These are phyloP conservation scores for Metopia argyrocephala DNA, from an alignment of 2,888 invertebrate species.

Conservation along the genomic window DNA sequence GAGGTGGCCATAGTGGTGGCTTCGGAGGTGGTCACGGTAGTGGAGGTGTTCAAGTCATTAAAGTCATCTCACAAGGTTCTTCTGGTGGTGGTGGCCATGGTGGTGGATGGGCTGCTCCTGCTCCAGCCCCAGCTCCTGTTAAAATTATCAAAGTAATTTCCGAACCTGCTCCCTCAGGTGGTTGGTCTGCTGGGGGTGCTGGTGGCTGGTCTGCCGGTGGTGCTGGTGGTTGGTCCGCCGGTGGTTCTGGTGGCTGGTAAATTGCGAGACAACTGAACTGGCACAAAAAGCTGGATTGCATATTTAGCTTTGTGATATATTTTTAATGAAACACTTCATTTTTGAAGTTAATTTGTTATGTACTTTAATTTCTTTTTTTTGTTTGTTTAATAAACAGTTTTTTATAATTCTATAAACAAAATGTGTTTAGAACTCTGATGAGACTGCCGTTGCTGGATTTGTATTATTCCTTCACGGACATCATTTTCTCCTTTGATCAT, in stretches of 20 bases:
- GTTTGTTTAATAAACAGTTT: slow-evolving; percentile 12
- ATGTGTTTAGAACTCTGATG: background rate
- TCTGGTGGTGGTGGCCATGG: slow-evolving; percentile 9
- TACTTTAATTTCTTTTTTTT: background rate
- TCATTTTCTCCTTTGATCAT: too few relatives aligned
- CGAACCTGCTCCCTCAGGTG: slow-evolving; percentile 31
- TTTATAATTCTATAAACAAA: background rate
- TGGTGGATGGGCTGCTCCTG: slow-evolving; percentile 34
- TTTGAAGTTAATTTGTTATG: background rate
- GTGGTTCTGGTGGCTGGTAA: slow-evolving; percentile 45
- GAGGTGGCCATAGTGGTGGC: slow-evolving; percentile 20
- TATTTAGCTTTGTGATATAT: slow-evolving; percentile 45
- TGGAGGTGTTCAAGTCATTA: slow-evolving; percentile 46
- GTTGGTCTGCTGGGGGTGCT: slow-evolving; percentile 21
- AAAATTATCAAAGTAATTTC: slow-evolving; percentile 51
- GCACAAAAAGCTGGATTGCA: slow-evolving; percentile 9
- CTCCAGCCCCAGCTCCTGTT: slow-evolving; percentile 25
- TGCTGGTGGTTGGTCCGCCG: slow-evolving; percentile 34
- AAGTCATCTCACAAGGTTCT: slow-evolving; percentile 31
- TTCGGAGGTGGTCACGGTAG: background rate
- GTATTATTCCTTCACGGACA: too few relatives aligned
- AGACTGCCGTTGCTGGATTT: too few relatives aligned
- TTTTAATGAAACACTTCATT: slow-evolving; percentile 26
- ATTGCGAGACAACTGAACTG: background rate
- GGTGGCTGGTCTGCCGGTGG: slow-evolving; percentile 21